Percentiles rank a stretch among this genome's conserved stretches.
Evolutionary conservation across 2,113 vertebrate species (phyloP).

Genomic region (Nasalis larvatus): DNA sequence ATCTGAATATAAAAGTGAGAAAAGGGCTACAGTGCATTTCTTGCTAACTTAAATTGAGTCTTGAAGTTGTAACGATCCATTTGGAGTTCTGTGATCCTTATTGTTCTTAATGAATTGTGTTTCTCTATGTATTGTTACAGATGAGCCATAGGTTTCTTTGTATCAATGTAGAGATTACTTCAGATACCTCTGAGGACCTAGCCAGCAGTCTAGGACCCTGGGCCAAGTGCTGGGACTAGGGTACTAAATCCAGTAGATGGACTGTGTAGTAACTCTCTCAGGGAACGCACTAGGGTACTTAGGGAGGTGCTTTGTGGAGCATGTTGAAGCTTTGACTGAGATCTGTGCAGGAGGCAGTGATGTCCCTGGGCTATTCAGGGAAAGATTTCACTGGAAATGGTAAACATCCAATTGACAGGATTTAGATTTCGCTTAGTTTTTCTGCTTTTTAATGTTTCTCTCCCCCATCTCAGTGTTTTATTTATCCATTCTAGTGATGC

Average conservation of each 20-base stretch:
- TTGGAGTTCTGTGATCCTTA: neutral
- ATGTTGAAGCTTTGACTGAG: neutral
- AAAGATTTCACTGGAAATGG: neutral
- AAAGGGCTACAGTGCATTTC: neutral
- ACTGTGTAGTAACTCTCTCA: neutral
- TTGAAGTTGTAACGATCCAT: neutral
- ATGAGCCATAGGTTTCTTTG: neutral
- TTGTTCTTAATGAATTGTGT: neutral
- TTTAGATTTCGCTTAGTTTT: slow-evolving; percentile 5
- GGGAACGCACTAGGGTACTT: neutral
- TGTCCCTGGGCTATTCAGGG: neutral
- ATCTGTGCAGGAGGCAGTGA: neutral
- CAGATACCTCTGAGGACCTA: neutral
- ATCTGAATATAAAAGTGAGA: neutral
- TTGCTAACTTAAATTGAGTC: neutral
- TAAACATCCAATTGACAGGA: neutral
- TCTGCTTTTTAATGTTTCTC: slow-evolving; percentile 15
- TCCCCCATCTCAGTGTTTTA: neutral
- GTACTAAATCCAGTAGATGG: neutral
- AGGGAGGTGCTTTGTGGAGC: neutral
- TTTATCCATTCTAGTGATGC: slow-evolving; percentile 5
- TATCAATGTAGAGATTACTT: neutral
- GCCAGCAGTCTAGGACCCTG: neutral
- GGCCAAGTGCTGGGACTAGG: neutral
- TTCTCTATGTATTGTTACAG: neutral